Evolutionary conservation across 2,888 invertebrate species (phyloP).

Genomic region (Ferdinandea cuprea): DNA sequence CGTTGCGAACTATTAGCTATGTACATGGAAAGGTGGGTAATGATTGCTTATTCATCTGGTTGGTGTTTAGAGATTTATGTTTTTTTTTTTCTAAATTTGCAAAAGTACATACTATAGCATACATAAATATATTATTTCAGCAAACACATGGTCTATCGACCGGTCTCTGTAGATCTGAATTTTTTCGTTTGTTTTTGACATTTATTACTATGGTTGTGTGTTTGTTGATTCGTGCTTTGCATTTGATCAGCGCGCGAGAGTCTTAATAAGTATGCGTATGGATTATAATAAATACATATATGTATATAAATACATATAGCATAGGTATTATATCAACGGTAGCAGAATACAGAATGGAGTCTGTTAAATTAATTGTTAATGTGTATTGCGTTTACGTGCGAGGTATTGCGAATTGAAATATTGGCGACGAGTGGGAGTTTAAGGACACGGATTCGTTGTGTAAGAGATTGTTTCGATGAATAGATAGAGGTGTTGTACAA

Average conservation of each 20-base stretch:
- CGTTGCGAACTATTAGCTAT: slow-evolving; percentile 2
- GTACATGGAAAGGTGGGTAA: slow-evolving; percentile 14
- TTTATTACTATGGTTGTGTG: slow-evolving; percentile 24
- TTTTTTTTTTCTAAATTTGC: neutral
- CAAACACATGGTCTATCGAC: slow-evolving; percentile 40
- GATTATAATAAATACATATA: slow-evolving; percentile 8
- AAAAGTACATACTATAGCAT: neutral
- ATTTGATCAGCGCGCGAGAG: slow-evolving; percentile 35
- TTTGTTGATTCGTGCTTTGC: slow-evolving; percentile 40
- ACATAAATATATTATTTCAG: slow-evolving; percentile 7
- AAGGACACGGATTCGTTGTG: slow-evolving; percentile 11
- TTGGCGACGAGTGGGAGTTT: neutral
- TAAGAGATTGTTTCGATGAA: neutral
- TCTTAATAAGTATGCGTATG: neutral
- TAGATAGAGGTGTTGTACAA: too few relatives aligned
- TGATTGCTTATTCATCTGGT: slow-evolving; percentile 27
- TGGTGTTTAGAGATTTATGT: slow-evolving; percentile 6
- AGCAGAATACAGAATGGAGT: slow-evolving; percentile 54
- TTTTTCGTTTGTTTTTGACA: slow-evolving; percentile 8
- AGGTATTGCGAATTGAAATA: neutral
- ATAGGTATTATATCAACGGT: slow-evolving; percentile 24
- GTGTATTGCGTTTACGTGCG: slow-evolving; percentile 11
- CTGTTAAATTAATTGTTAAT: slow-evolving; percentile 46
- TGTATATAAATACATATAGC: neutral
- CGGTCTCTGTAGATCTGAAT: slow-evolving; percentile 3